Evolutionary conservation across 2,888 invertebrate genomes (phyloP).

Genomic region (Prosopocoilus inquinatus): DNA sequence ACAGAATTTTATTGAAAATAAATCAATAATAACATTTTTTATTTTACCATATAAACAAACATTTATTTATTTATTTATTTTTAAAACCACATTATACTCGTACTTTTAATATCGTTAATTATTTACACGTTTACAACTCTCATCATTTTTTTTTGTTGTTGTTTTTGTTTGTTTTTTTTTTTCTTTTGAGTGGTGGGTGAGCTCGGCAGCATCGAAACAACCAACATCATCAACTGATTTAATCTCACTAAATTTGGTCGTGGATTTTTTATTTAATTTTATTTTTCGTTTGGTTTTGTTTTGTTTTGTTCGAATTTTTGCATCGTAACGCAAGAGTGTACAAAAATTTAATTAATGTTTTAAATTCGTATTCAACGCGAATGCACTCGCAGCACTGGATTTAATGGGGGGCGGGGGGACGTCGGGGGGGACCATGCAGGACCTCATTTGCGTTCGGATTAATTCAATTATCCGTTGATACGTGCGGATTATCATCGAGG

Average conservation of each 20-base stretch:
- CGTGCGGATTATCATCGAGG: background rate
- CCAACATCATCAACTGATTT: constrained; percentile 1
- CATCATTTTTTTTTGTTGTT: too few species aligned
- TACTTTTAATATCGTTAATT: constrained; percentile 11
- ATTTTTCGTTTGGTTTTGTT: too few species aligned
- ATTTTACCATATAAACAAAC: constrained; percentile 23
- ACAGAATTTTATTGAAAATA: constrained; percentile 29
- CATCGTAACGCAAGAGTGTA: background rate
- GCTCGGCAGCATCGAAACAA: constrained; percentile 5
- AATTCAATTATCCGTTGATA: too few species aligned
- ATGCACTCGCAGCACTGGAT: background rate
- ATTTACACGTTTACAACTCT: constrained; percentile 10
- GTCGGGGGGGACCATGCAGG: too few species aligned
- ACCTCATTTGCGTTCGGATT: too few species aligned
- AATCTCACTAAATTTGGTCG: constrained; percentile 17
- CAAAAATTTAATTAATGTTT: background rate
- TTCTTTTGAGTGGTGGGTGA: background rate
- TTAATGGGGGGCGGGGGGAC: too few species aligned
- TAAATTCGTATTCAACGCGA: background rate
- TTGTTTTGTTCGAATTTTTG: background rate
- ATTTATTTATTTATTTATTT: constrained; percentile 17
- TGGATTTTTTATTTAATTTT: background rate
- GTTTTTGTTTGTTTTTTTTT: too few species aligned
- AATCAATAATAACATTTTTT: constrained; percentile 28
- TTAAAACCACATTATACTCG: constrained; percentile 7